A percentile compares a stretch with the other conserved stretches of the same genome.
Conservation (phyloP, 2,888 invertebrate genomes). For the Drosophila helvetica region DNA sequence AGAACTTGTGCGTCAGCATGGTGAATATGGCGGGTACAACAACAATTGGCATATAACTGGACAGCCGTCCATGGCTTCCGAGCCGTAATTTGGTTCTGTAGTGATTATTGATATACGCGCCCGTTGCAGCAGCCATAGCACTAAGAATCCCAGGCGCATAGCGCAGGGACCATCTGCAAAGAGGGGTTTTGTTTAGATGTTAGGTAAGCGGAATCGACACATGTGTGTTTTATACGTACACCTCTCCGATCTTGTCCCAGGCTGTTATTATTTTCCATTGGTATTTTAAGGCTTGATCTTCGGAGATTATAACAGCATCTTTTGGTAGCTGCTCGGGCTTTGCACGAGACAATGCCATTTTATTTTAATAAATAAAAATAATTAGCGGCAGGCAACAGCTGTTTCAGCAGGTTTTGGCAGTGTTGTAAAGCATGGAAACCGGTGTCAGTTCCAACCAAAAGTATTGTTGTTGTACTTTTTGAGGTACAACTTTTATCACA, state of each 20-base stretch:
- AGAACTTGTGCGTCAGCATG: constrained; percentile 85
- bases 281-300: constrained; percentile 86
- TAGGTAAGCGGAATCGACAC: constrained; percentile 32
- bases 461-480: too few species aligned
- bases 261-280: constrained; percentile 86
- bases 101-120: constrained; percentile 87
- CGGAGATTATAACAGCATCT: constrained; percentile 86
- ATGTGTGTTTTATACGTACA: constrained; percentile 83
- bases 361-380: constrained; percentile 37
- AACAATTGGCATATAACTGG: constrained; percentile 87
- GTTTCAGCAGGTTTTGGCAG: background rate
- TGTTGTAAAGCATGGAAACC: constrained; percentile 17
- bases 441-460: background rate
- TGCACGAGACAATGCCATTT: constrained; percentile 86
- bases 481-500: too few species aligned
- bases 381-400: constrained; percentile 4
- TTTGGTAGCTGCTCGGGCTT: constrained; percentile 85
- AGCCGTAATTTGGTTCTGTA: constrained; percentile 87
- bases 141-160: constrained; percentile 85
- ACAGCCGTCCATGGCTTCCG: constrained; percentile 85
- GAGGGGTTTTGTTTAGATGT: constrained; percentile 12
- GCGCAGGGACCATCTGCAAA: constrained; percentile 85
- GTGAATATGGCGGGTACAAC: constrained; percentile 86
- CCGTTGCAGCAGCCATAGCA: constrained; percentile 85
- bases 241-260: constrained; percentile 87